These are phyloP conservation scores for Plebejus anna DNA, from an alignment of 2,888 invertebrate genomes.

Conservation along the genomic window DNA sequence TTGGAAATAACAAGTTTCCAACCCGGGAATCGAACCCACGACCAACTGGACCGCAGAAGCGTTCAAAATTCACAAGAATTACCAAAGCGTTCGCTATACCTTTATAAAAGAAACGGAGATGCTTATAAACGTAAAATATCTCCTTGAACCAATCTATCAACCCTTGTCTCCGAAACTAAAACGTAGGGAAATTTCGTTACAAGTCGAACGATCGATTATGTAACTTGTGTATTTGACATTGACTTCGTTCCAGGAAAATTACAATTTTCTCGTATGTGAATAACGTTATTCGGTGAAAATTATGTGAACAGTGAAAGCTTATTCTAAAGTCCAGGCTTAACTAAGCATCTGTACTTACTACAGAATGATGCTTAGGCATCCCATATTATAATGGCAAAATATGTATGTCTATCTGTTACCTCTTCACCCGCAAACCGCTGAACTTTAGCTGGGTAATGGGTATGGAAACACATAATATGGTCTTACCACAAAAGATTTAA, in stretches of 20 bases:
- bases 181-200: slow-evolving; percentile 21
- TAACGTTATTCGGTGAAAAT: neutral
- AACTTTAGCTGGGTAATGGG: too few species aligned
- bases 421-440: too few species aligned
- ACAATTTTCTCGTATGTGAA: neutral
- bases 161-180: slow-evolving; percentile 21
- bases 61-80: too few species aligned
- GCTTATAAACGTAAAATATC: slow-evolving; percentile 16
- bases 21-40: too few species aligned
- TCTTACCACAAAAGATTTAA: too few species aligned
- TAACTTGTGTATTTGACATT: slow-evolving; percentile 16
- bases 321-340: neutral
- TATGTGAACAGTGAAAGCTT: neutral
- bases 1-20: too few species aligned
- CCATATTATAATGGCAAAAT: neutral
- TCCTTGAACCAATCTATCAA: slow-evolving; percentile 2
- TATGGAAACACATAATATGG: too few species aligned
- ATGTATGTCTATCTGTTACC: too few species aligned
- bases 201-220: neutral
- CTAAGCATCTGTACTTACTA: neutral
- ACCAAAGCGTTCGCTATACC: too few species aligned
- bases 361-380: too few species aligned
- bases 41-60: too few species aligned
- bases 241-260: neutral
- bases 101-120: neutral